phyloP scores from a whole-genome alignment of 2,113 vertebrate genomes.

The Penelope pileata region DNA sequence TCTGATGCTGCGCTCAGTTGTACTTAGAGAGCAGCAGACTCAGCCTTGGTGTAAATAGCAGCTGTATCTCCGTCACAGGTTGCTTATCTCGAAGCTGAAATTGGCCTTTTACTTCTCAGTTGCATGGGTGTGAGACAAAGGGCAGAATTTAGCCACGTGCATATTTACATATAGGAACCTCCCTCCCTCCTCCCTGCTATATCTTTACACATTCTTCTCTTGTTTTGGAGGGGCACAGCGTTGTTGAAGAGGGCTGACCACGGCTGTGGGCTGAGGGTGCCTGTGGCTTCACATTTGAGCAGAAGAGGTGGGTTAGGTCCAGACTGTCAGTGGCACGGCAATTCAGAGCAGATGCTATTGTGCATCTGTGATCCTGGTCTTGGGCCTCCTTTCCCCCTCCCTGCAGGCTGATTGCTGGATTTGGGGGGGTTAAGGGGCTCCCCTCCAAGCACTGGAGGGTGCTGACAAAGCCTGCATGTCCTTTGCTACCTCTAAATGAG shows the following conservation, averaged over 20 bases:
- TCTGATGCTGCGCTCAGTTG: neutral
- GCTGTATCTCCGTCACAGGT: neutral
- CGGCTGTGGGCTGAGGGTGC: neutral
- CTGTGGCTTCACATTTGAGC: neutral
- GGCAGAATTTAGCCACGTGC: neutral
- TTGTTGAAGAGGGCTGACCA: neutral
- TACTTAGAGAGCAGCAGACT: neutral
- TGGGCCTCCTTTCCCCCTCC: neutral
- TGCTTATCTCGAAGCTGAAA: neutral
- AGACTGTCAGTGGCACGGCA: rapidly evolving
- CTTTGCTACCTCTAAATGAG: neutral
- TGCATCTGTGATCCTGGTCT: rapidly evolving
- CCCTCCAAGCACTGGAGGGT: neutral
- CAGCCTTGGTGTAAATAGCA: neutral
- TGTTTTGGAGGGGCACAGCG: neutral
- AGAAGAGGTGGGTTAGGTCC: neutral
- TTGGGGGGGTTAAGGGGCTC: rapidly evolving
- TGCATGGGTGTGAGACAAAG: neutral
- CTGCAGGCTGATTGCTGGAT: neutral
- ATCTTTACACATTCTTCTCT: neutral
- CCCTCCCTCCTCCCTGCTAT: neutral
- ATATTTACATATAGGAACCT: neutral
- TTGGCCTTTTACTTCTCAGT: neutral
- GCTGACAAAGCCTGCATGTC: neutral
- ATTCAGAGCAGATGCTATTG: neutral